Evolutionary conservation across 2,888 invertebrate species (phyloP).

Genomic region (Synanthedon vespiformis): DNA sequence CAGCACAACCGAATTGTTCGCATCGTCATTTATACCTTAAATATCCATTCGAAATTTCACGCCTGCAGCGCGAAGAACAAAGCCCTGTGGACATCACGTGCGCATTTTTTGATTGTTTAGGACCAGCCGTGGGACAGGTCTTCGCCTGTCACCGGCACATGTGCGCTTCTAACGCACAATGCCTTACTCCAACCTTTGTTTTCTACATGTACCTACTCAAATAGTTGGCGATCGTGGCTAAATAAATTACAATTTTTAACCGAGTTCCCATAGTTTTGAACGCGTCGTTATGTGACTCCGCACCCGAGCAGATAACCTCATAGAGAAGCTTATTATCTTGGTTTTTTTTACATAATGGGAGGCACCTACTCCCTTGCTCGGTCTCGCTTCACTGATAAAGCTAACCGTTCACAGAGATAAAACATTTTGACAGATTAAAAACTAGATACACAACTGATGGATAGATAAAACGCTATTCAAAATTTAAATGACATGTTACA

Average conservation of each 20-base stretch:
- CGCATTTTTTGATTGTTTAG: conserved; percentile 14
- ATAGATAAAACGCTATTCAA: no score
- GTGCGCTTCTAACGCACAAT: background rate
- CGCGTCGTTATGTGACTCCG: no score
- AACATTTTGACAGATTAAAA: no score
- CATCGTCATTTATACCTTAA: conserved; percentile 1
- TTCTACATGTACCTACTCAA: no score
- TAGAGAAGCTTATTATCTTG: conserved; percentile 29
- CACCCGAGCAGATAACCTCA: conserved; percentile 24
- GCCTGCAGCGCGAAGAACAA: conserved; percentile 9
- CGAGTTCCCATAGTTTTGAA: no score
- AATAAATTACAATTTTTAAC: no score
- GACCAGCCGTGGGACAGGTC: conserved; percentile 16
- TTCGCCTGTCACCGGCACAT: background rate
- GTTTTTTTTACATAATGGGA: conserved; percentile 27
- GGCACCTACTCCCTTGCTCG: no score
- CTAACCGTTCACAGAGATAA: no score
- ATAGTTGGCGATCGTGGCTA: no score
- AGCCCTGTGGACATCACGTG: background rate
- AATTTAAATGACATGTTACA: no score
- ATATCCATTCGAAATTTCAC: conserved; percentile 3
- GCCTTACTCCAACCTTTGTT: background rate
- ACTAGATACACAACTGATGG: no score
- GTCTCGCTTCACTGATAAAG: no score
- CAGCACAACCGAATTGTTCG: conserved; percentile 11